Evolutionary conservation across 1,140 invertebrate genomes (phyloP).

Genomic region (Bombus waltoni): DNA sequence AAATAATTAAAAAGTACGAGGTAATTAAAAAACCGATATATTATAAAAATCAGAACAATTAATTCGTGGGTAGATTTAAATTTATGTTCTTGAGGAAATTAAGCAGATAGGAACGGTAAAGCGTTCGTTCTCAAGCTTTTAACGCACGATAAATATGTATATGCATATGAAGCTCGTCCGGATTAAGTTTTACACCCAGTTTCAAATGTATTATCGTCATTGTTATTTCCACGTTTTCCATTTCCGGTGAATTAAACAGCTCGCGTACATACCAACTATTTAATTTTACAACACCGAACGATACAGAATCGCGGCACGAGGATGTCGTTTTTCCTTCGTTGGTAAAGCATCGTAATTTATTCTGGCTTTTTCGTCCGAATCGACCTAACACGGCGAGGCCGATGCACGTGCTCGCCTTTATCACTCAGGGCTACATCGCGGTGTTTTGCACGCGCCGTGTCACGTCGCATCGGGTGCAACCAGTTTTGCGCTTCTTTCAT

Average conservation of each 20-base stretch:
- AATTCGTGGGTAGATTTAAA: too few relatives aligned
- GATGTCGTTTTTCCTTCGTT: neutral
- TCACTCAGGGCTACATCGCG: too few relatives aligned
- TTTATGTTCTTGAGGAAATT: too few relatives aligned
- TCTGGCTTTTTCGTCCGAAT: neutral
- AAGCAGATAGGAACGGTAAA: too few relatives aligned
- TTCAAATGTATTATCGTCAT: conserved; percentile 3
- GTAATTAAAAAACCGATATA: too few relatives aligned
- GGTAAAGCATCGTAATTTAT: neutral
- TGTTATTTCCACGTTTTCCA: neutral
- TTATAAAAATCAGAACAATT: too few relatives aligned
- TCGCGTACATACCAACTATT: neutral
- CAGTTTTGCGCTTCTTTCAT: neutral
- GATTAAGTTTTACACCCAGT: neutral
- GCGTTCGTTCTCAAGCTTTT: conserved; percentile 1
- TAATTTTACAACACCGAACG: neutral
- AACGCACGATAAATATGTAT: neutral
- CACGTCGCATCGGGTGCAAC: neutral
- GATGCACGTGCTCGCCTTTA: neutral
- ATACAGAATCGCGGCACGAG: neutral
- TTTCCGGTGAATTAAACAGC: neutral
- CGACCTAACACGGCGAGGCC: neutral
- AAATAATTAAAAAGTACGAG: neutral
- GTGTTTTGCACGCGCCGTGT: neutral
- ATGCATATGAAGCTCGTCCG: conserved; percentile 7